Evolutionary conservation across 1,140 invertebrate species (phyloP).

Genomic region (Euura saliciscinereae): DNA sequence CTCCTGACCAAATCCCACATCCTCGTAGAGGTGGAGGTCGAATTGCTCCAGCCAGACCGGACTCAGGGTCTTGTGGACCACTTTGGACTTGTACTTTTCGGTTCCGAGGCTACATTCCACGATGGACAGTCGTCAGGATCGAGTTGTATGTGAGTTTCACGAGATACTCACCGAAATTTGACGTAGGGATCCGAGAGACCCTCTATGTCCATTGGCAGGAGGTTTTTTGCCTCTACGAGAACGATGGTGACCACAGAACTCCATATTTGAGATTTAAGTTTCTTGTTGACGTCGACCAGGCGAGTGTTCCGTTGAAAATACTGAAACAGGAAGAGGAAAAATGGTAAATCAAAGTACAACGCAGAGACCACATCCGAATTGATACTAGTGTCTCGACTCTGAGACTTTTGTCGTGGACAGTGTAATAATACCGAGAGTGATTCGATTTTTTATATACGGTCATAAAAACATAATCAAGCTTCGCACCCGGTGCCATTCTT

Average conservation of each 20-base stretch:
- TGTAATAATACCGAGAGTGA: too few species aligned
- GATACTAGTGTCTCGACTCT: background rate
- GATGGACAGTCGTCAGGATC: too few species aligned
- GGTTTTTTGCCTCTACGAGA: constrained; percentile 91
- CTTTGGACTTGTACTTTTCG: constrained; percentile 98
- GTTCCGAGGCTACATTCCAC: constrained; percentile 78
- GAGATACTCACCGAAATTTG: constrained; percentile 83
- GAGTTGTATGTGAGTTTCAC: background rate
- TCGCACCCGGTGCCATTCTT: constrained; percentile 66
- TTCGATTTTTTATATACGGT: too few species aligned
- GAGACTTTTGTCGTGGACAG: too few species aligned
- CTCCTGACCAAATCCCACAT: constrained; percentile 77
- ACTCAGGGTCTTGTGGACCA: constrained; percentile 81
- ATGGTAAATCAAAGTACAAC: background rate
- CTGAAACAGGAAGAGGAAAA: constrained; percentile 59
- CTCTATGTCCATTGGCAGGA: constrained; percentile 88
- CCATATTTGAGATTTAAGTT: constrained; percentile 91
- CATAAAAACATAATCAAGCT: background rate
- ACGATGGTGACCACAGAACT: constrained; percentile 95
- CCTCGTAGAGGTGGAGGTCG: constrained; percentile 94
- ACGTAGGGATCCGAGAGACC: constrained; percentile 93
- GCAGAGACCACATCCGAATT: constrained; percentile 21
- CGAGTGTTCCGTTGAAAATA: constrained; percentile 81
- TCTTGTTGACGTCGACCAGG: constrained; percentile 77
- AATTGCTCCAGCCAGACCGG: constrained; percentile 97